Base-by-base conservation (phyloP, 1,140 invertebrate genomes). In the Lepidurus couesii region DNA sequence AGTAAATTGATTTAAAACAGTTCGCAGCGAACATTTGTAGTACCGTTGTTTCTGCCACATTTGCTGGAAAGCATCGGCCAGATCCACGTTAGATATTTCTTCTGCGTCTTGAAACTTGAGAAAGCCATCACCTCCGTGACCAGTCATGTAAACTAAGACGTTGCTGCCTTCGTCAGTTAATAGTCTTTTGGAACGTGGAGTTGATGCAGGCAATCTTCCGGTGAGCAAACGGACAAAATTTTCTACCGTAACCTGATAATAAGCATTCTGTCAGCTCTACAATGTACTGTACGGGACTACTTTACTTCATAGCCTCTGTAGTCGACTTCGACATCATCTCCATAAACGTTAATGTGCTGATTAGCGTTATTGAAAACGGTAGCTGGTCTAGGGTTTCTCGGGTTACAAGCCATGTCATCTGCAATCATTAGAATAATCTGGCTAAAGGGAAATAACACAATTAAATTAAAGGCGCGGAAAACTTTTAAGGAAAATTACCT, bases 361-460 rank as follows among this genome's bases (percentile, higher is more conserved):
- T 98, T 94, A 75, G 95, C 95, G 87, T 98, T 98, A 84, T 99
- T 99, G 83, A 97, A 99, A 7, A 99, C 96, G 5, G 96, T 97
- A 0, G 95, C 98, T n/a, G 98, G 97, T 42, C 94, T 88, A 6
- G 98, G 97, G 88, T 99, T 99, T 80, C 98, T 87, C 0, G 97
- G 91, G 88, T 99, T 99, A 83, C 98, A 99, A 0, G 98, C 97
- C 96, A 99, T 99, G 83, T 99, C 98, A 87, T 99, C 98, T 34
- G 98, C 97, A 75, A 99, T 91, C 97, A 99, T 99, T 47, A 99
- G 85, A 82, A 99, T 98, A 75, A 99, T 99, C 78, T 90, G 88
- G 81, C 88, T 88, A 81, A 65, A 44, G 34, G 74, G 9, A 75
- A 74, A 65, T 34, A 34, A 34, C 34, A 75, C 6, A 65, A 76